These are phyloP conservation scores for Alaudala cheleensis DNA, from an alignment of 2,113 vertebrate genomes.

Conservation along the genomic window DNA sequence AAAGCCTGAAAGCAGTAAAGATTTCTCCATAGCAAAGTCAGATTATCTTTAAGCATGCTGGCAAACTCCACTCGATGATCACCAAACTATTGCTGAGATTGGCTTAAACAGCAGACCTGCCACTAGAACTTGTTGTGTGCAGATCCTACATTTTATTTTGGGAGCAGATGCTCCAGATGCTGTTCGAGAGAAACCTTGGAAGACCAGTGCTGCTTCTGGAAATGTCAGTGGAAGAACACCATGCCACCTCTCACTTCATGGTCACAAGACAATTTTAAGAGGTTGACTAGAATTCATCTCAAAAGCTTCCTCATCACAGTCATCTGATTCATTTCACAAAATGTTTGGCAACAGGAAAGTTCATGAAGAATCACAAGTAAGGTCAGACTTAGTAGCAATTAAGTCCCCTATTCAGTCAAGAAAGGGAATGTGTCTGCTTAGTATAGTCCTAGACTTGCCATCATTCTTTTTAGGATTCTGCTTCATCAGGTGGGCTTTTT, in stretches of 20 bases:
- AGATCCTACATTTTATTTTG: background rate
- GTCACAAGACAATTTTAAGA: background rate
- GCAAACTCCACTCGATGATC: background rate
- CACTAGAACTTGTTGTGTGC: background rate
- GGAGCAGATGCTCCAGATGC: background rate
- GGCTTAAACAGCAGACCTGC: background rate
- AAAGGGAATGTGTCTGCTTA: background rate
- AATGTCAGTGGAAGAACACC: background rate
- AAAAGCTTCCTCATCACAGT: background rate
- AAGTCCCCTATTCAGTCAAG: background rate
- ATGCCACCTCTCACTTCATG: background rate
- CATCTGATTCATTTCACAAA: background rate
- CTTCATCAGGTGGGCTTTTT: background rate
- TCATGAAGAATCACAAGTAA: background rate
- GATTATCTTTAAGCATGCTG: background rate
- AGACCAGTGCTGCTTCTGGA: background rate
- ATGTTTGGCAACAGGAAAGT: background rate
- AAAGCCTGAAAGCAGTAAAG: background rate
- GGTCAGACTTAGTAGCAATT: background rate
- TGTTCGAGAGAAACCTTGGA: background rate
- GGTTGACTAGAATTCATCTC: background rate
- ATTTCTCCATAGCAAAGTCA: background rate
- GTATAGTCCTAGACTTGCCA: background rate
- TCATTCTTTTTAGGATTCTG: background rate
- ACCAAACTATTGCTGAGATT: background rate